Evolutionary conservation across 92 coral and sea anemone genomes (phyloP), one percentile per base, ranked within the genome.

Genomic region (Diadumene lineata): DNA sequence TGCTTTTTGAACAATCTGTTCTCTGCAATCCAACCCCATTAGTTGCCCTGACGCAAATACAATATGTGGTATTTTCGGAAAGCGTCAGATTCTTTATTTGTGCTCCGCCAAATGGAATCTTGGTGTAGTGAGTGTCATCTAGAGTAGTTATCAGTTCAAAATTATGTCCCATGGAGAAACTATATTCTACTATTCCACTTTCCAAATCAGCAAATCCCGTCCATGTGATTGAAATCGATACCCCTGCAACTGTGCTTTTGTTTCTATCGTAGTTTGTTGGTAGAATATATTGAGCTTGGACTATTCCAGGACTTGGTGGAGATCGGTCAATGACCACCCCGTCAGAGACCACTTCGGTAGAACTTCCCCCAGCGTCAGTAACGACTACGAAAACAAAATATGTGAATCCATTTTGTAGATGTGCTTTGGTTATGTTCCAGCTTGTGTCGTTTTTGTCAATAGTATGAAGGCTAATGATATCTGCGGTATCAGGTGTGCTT

Each of bases 11-110:
- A 61, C 98, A 94, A 32, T 76, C 88, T 0, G 98, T 94, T 57
- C 90, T 83, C 11, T 85, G 66, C 50, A 94, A 79, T 1, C 98
- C 98, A 19, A 90, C 98, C 21, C 98, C 97, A 60, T 94, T 94
- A 10, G 90, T 85, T 33, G 66, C 97, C 31, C 98, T 87, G 43
- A 94, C 76, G 48, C 98, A 94, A 13, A 92, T 91, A 60, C 74
- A 92, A 28, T 94, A 94, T 3, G 91, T 86, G 1, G 79, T 69
- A 69, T 94, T 83, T 22, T 90, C 86, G 58, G 56, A 50, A 19
- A 94, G 73, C 21, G 98, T 94, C 56, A 80, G 82, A 66, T 86
- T 85, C 23, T 67, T 71, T 19, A 94, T 84, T 10, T 92, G 83
- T 11, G 78, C 84, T 21, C 98, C 98, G 48, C 93, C 92, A 48